Percentiles rank a stretch among this genome's conserved stretches.
These are phyloP conservation scores for Gymnosoma rotundatum DNA, from an alignment of 2,888 invertebrate genomes.

Conservation along the genomic window DNA sequence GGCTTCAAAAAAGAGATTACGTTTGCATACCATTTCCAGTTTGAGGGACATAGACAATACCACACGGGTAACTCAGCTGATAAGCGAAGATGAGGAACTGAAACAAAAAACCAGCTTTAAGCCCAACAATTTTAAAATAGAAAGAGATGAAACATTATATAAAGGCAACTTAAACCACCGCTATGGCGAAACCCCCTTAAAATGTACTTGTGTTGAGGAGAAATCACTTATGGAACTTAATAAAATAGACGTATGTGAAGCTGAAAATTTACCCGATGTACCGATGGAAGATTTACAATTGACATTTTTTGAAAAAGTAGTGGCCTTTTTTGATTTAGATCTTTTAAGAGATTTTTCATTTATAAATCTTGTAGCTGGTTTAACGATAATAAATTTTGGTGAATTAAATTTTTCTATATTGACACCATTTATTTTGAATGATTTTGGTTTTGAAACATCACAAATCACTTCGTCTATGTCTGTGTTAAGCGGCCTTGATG, in stretches of 20 bases:
- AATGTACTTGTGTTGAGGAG: constrained; percentile 77
- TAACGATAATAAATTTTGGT: constrained; percentile 87
- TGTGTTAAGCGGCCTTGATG: constrained; percentile 86
- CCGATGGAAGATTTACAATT: constrained; percentile 64
- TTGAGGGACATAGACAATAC: constrained; percentile 76
- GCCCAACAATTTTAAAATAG: constrained; percentile 79
- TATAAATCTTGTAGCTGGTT: constrained; percentile 87
- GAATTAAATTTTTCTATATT: constrained; percentile 89
- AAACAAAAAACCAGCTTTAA: constrained; percentile 74
- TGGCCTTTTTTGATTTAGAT: constrained; percentile 88
- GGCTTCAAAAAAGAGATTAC: constrained; percentile 74
- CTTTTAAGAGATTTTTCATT: constrained; percentile 87
- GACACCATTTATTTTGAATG: constrained; percentile 88
- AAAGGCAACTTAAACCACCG: constrained; percentile 58
- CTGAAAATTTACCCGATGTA: constrained; percentile 1
- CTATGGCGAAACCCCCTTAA: constrained; percentile 70
- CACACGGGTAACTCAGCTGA: constrained; percentile 74
- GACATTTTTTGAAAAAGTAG: constrained; percentile 84
- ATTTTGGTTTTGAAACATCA: constrained; percentile 84
- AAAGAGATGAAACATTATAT: constrained; percentile 76
- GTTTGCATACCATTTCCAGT: constrained; percentile 76
- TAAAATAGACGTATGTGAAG: constrained; percentile 53
- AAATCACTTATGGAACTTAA: constrained; percentile 73
- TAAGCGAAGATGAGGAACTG: constrained; percentile 74
- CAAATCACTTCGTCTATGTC: constrained; percentile 88